Percentiles rank a stretch among this genome's conserved stretches.
phyloP scores from a whole-genome alignment of 2,888 invertebrate genomes.

The Lasioglossum leucozonium region DNA sequence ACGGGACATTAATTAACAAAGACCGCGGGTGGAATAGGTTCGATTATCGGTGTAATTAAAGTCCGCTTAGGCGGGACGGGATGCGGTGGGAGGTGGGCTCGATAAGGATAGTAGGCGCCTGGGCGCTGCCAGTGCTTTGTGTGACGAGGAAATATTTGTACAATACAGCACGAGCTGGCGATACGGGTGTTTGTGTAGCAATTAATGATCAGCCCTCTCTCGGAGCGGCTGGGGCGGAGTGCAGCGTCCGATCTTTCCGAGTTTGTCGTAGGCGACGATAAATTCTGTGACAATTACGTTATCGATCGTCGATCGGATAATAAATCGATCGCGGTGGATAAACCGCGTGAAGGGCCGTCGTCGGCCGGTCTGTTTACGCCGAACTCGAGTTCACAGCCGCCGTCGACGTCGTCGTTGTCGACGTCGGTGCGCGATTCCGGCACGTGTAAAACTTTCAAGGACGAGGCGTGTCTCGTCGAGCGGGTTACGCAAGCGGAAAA shows the following conservation, averaged over 20 bases:
- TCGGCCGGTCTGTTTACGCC: slow-evolving; percentile 32
- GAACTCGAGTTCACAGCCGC: slow-evolving; percentile 26
- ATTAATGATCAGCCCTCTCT: slow-evolving; percentile 24
- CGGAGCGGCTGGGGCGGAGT: background rate
- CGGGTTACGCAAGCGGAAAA: slow-evolving; percentile 58
- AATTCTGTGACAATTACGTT: background rate
- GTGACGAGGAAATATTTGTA: slow-evolving; percentile 47
- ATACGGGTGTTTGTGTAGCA: slow-evolving; percentile 40
- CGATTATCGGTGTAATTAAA: background rate
- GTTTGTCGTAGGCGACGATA: background rate
- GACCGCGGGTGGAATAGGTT: slow-evolving; percentile 22
- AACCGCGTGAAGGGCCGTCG: slow-evolving; percentile 18
- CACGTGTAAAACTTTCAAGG: slow-evolving; percentile 69
- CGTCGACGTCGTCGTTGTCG: background rate
- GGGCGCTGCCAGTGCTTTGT: slow-evolving; percentile 10
- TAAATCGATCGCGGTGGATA: slow-evolving; percentile 10
- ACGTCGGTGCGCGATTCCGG: slow-evolving; percentile 58
- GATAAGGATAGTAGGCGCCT: slow-evolving; percentile 22
- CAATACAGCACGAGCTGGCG: slow-evolving; percentile 14
- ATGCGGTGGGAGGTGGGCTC: background rate
- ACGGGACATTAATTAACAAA: slow-evolving; percentile 6
- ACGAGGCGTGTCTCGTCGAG: slow-evolving; percentile 51
- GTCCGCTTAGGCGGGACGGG: slow-evolving; percentile 1
- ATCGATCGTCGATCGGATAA: background rate
- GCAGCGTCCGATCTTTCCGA: background rate